Evolutionary conservation across 2,888 invertebrate species (phyloP).

Genomic region (Ochropleura leucogaster): DNA sequence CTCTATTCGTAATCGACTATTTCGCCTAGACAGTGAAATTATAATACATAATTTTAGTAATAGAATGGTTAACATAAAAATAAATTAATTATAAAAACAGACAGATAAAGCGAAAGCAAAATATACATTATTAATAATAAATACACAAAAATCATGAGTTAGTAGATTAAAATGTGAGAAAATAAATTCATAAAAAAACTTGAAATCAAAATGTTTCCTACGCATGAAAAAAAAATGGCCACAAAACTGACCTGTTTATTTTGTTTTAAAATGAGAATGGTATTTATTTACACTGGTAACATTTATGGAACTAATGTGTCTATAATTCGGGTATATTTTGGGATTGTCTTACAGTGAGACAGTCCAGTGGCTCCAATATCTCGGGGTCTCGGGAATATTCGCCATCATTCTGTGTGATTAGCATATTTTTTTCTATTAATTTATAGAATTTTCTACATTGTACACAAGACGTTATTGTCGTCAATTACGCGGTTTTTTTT

Average conservation of each 20-base stretch:
- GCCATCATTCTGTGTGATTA: constrained; percentile 81
- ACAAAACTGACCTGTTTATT: constrained; percentile 8
- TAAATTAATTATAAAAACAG: constrained; percentile 24
- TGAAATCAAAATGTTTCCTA: constrained; percentile 17
- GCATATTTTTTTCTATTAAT: constrained; percentile 50
- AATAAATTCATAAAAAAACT: constrained; percentile 3
- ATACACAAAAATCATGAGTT: constrained; percentile 36
- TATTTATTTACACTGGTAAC: constrained; percentile 69
- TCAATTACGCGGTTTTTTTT: neutral
- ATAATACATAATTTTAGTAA: neutral
- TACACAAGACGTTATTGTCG: neutral
- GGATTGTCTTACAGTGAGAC: constrained; percentile 76
- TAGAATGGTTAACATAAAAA: constrained; percentile 15
- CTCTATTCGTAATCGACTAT: constrained; percentile 24
- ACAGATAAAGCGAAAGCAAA: constrained; percentile 55
- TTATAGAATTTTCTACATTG: neutral
- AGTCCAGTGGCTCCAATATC: constrained; percentile 72
- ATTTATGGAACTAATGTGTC: constrained; percentile 68
- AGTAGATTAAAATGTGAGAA: constrained; percentile 12
- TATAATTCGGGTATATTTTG: constrained; percentile 59
- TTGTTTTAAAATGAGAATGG: constrained; percentile 33
- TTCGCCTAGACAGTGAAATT: constrained; percentile 14
- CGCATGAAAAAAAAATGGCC: constrained; percentile 15
- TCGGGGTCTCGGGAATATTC: constrained; percentile 76
- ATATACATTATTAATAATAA: constrained; percentile 33